Evolutionary conservation across 2,888 invertebrate genomes (phyloP).

Genomic region (Pteria penguin): DNA sequence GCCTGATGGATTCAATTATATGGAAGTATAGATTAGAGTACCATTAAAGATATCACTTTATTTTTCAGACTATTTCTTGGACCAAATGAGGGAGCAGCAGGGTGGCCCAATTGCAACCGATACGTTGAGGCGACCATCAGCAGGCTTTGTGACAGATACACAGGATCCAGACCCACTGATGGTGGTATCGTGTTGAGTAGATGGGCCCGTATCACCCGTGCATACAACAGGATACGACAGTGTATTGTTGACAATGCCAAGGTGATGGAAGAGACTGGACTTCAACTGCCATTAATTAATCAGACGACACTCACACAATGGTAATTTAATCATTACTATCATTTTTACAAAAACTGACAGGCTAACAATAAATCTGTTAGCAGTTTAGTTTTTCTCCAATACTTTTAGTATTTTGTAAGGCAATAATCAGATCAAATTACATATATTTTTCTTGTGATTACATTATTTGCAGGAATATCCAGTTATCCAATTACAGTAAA

Average conservation of each 20-base stretch:
- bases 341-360: too few relatives aligned
- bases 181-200: not conserved
- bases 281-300: conserved; percentile 22
- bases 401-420: too few relatives aligned
- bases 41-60: conserved; percentile 2
- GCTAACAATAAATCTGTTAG: too few relatives aligned
- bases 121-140: conserved; percentile 25
- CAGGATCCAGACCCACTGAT: not conserved
- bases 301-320: conserved; percentile 23
- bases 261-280: conserved; percentile 21
- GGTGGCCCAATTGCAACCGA: conserved; percentile 37
- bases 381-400: too few relatives aligned
- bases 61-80: conserved; percentile 26
- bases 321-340: too few relatives aligned
- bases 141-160: not conserved
- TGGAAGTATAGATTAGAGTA: too few relatives aligned
- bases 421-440: too few relatives aligned
- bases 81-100: conserved; percentile 26
- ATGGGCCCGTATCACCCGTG: not conserved
- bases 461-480: too few relatives aligned
- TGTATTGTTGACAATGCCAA: not conserved
- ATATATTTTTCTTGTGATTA: too few relatives aligned
- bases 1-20: too few relatives aligned
- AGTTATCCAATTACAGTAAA: too few relatives aligned
- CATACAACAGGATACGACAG: conserved; percentile 2